Evolutionary conservation across 2,888 invertebrate species (phyloP).

Genomic region (Apotomis turbidana): DNA sequence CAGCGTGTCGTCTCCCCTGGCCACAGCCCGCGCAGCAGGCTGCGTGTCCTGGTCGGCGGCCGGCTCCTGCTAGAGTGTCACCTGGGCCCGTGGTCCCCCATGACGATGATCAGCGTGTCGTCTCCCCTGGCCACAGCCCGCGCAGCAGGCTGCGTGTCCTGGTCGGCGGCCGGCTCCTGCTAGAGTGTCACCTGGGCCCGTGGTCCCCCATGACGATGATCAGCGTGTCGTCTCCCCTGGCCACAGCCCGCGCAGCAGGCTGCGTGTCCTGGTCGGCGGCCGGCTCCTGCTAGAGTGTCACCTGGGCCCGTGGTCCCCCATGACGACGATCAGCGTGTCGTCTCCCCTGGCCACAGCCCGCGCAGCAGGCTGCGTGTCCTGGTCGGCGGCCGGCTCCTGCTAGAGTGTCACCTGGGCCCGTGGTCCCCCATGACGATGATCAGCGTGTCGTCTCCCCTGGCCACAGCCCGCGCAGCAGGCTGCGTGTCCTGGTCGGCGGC

Average conservation of each 20-base stretch:
- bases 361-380: too few species aligned
- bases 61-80: not conserved
- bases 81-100: not conserved
- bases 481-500: too few species aligned
- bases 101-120: slow-evolving; percentile 79
- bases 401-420: too few species aligned
- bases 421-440: too few species aligned
- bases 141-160: slow-evolving; percentile 87
- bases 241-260: slow-evolving; percentile 86
- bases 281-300: too few species aligned
- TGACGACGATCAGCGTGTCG: too few species aligned
- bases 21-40: slow-evolving; percentile 77
- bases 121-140: slow-evolving; percentile 87
- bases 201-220: slow-evolving; percentile 97
- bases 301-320: too few species aligned
- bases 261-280: slow-evolving; percentile 82
- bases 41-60: slow-evolving; percentile 82
- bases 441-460: slow-evolving; percentile 84
- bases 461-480: too few species aligned
- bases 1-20: not conserved
- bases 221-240: slow-evolving; percentile 91
- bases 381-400: too few species aligned
- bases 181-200: slow-evolving; percentile 81
- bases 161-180: slow-evolving; percentile 63
- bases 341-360: too few species aligned